A percentile compares a stretch with the other conserved stretches of the same genome.
Conservation (phyloP, 2,888 invertebrate genomes). For the Drosophila paramelanica region DNA sequence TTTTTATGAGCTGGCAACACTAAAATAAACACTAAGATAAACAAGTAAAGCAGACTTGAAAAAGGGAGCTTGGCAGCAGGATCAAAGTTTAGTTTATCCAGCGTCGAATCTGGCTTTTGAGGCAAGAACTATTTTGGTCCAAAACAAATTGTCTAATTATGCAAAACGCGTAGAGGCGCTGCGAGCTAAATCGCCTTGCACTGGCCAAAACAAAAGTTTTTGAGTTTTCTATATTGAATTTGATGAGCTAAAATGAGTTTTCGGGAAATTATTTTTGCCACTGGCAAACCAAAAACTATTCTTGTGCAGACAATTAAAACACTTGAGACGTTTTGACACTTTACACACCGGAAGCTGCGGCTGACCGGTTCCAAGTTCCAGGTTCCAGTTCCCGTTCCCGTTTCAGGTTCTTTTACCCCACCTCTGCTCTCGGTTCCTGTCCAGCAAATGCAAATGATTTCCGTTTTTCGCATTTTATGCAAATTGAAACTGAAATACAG, state of each 20-base stretch:
- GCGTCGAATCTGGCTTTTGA: conserved; percentile 10
- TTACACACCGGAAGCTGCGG: conserved; percentile 26
- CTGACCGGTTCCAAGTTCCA: conserved; percentile 17
- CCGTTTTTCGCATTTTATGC: conserved; percentile 62
- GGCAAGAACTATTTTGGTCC: conserved; percentile 14
- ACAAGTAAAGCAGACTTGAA: conserved; percentile 23
- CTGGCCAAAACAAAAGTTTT: conserved; percentile 22
- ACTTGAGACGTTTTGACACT: conserved; percentile 64
- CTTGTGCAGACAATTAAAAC: conserved; percentile 57
- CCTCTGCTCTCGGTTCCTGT: neutral
- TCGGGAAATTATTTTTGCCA: conserved; percentile 12
- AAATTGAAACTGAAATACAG: conserved; percentile 50
- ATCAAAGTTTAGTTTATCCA: conserved; percentile 29
- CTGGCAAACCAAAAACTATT: conserved; percentile 32
- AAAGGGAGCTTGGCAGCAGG: neutral
- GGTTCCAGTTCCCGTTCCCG: conserved; percentile 7
- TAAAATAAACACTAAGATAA: conserved; percentile 35
- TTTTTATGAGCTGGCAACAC: conserved; percentile 49
- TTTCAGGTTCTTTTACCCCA: neutral
- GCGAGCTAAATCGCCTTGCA: neutral
- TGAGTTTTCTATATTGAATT: conserved; percentile 43
- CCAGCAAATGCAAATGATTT: conserved; percentile 60
- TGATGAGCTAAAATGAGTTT: conserved; percentile 35
- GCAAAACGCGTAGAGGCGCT: conserved; percentile 30
- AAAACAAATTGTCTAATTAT: conserved; percentile 55